Percentiles rank a stretch among this genome's conserved stretches.
Evolutionary conservation across 2,888 invertebrate species (phyloP).

Genomic region (Drosophila subquinaria): DNA sequence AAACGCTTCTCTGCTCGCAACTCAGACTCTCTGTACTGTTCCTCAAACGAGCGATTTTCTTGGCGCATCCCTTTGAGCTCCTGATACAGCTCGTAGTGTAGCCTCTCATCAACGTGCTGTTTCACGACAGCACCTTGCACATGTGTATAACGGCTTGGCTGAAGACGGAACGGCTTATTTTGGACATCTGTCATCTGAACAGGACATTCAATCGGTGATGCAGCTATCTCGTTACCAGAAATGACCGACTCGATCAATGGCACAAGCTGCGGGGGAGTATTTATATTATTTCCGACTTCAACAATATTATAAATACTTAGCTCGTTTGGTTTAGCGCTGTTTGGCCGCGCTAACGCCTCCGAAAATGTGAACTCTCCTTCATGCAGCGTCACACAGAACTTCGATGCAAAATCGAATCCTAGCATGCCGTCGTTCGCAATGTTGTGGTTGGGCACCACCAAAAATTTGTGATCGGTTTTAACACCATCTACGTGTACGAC

Average conservation of each 20-base stretch:
- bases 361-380: too few species aligned
- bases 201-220: background rate
- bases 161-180: background rate
- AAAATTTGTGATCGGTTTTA: too few species aligned
- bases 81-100: background rate
- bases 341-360: too few species aligned
- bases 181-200: background rate
- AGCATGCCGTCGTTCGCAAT: too few species aligned
- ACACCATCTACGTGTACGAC: too few species aligned
- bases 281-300: slow-evolving; percentile 1
- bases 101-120: background rate
- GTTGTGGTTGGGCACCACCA: too few species aligned
- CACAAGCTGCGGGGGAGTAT: background rate
- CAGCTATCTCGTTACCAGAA: background rate
- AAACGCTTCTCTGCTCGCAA: slow-evolving; percentile 91
- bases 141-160: background rate
- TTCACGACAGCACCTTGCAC: background rate
- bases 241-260: background rate
- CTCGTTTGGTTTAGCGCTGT: slow-evolving; percentile 1
- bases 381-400: too few species aligned
- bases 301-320: slow-evolving; percentile 2
- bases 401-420: too few species aligned
- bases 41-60: slow-evolving; percentile 87
- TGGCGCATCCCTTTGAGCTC: background rate
- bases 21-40: slow-evolving; percentile 91